Percentiles rank a stretch among this genome's conserved stretches.
Evolutionary conservation across 2,888 invertebrate genomes (phyloP).

Genomic region (Thymelicus sylvestris): DNA sequence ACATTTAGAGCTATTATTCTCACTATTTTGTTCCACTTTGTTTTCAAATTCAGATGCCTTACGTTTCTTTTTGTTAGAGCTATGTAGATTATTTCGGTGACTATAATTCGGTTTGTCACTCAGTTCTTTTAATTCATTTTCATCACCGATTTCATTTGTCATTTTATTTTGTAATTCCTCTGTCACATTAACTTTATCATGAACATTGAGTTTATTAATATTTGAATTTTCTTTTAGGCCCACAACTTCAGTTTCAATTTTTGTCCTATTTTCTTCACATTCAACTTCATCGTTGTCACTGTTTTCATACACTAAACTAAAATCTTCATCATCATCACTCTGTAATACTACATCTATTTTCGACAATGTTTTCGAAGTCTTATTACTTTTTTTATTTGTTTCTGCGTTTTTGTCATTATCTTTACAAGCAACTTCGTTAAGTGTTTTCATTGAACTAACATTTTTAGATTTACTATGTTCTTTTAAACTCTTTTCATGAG

Average conservation of each 20-base stretch:
- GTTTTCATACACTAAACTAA: conserved; percentile 42
- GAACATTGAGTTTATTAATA: background rate
- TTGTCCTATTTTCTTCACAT: conserved; percentile 32
- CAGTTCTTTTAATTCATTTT: conserved; percentile 19
- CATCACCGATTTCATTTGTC: conserved; percentile 13
- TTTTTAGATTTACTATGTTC: conserved; percentile 18
- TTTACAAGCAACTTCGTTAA: background rate
- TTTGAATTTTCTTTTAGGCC: background rate
- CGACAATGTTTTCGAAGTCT: conserved; percentile 16
- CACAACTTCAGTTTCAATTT: conserved; percentile 8
- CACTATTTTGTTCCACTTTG: background rate
- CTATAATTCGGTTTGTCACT: background rate
- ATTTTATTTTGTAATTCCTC: conserved; percentile 21
- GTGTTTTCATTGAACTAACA: background rate
- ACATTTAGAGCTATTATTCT: background rate
- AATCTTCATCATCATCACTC: conserved; percentile 41
- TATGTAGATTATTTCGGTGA: background rate
- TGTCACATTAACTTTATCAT: background rate
- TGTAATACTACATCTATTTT: conserved; percentile 23
- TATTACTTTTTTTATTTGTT: conserved; percentile 1
- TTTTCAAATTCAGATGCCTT: background rate
- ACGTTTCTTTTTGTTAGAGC: background rate
- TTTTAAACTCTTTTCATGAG: conserved; percentile 12
- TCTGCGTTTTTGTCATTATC: background rate
- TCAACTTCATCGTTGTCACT: conserved; percentile 36